Conservation (phyloP, 2,888 invertebrate species). For the Atrina japonica region DNA sequence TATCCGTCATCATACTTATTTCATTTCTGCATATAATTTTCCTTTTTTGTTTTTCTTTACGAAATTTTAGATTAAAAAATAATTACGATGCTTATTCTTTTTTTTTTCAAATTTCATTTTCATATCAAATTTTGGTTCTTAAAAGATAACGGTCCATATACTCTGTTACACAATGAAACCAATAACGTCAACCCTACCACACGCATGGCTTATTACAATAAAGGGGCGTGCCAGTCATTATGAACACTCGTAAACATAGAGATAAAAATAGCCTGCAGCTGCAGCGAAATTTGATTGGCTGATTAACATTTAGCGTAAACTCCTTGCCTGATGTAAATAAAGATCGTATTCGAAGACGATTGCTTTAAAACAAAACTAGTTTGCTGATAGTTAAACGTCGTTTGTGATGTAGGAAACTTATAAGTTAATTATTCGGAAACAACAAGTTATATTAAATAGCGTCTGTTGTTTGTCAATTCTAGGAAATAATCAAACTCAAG, state of each 20-base stretch:
- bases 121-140: no score
- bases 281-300: slow-evolving; percentile 20
- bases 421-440: not conserved
- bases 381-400: slow-evolving; percentile 23
- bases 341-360: slow-evolving; percentile 24
- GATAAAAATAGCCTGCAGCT: slow-evolving; percentile 18
- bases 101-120: no score
- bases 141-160: no score
- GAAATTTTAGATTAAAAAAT: no score
- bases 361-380: slow-evolving; percentile 24
- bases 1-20: no score
- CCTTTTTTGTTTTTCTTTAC: no score
- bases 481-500: not conserved
- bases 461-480: not conserved
- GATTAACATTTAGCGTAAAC: slow-evolving; percentile 1
- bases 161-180: not conserved
- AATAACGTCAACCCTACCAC: not conserved
- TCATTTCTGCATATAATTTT: no score
- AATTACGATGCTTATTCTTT: no score
- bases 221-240: slow-evolving; percentile 13
- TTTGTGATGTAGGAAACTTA: not conserved
- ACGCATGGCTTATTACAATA: not conserved
- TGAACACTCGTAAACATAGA: slow-evolving; percentile 2
- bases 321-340: slow-evolving; percentile 24
- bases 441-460: not conserved